Conservation (phyloP, 1,140 invertebrate genomes). For the Drosophila nasuta region DNA sequence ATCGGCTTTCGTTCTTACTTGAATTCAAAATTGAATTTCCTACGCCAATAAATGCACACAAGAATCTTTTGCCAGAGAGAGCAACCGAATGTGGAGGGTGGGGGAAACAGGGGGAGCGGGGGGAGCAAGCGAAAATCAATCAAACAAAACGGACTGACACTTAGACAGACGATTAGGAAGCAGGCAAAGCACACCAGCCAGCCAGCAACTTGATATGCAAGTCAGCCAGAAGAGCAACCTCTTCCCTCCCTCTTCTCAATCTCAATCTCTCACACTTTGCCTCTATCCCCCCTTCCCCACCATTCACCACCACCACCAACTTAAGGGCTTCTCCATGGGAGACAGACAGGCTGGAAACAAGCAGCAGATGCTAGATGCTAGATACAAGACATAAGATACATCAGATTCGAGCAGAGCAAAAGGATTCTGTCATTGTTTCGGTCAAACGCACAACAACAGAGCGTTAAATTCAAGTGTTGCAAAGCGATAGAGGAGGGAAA, state of each 20-base stretch:
- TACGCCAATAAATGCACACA: constrained; percentile 61
- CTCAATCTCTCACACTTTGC: no score
- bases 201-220: constrained; percentile 62
- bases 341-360: constrained; percentile 30
- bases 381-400: constrained; percentile 37
- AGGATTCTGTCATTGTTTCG: constrained; percentile 69
- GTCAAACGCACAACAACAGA: constrained; percentile 71
- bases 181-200: constrained; percentile 52
- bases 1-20: constrained; percentile 45
- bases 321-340: background rate
- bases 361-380: constrained; percentile 23
- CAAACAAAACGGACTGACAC: constrained; percentile 65
- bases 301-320: background rate
- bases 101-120: background rate
- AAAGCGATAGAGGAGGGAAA: background rate
- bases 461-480: constrained; percentile 60
- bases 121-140: constrained; percentile 50
- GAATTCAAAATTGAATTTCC: constrained; percentile 63
- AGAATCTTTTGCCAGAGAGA: constrained; percentile 11
- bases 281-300: no score
- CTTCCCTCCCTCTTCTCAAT: background rate
- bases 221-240: constrained; percentile 36
- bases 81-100: background rate
- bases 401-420: constrained; percentile 33
- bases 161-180: constrained; percentile 66